Percentiles rank a stretch among this genome's conserved stretches.
Conservation (phyloP, 2,113 vertebrate species). For the Phoenicopterus ruber region DNA sequence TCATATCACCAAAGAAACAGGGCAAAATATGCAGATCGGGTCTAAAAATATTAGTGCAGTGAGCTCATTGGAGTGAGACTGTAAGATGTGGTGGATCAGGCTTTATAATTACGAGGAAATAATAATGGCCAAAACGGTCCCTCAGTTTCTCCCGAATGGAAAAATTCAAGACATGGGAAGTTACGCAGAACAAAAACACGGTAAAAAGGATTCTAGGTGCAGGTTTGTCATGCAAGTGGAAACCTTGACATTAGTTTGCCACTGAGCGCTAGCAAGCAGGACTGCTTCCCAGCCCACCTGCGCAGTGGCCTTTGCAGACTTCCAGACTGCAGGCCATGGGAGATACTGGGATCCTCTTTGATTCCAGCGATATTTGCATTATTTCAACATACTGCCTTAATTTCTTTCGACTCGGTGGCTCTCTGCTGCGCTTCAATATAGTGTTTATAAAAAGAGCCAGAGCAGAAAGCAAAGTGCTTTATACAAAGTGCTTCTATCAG, state of each 20-base stretch:
- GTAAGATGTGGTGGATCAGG: not conserved
- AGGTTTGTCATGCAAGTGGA: not conserved
- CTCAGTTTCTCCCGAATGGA: not conserved
- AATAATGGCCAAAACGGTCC: not conserved
- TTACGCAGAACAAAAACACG: not conserved
- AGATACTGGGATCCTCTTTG: not conserved
- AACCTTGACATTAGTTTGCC: not conserved
- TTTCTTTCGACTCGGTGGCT: not conserved
- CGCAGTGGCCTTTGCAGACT: not conserved
- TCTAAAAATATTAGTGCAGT: conserved; percentile 3
- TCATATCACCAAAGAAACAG: not conserved
- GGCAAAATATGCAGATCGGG: not conserved
- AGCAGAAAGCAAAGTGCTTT: not conserved
- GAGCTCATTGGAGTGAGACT: not conserved
- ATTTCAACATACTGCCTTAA: not conserved
- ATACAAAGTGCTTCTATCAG: not conserved
- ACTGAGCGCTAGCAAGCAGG: fast-evolving
- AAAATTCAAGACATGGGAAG: not conserved
- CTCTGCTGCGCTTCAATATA: not conserved
- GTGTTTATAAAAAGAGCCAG: not conserved
- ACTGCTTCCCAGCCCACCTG: not conserved
- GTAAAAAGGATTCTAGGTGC: not conserved
- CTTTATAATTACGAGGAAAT: not conserved
- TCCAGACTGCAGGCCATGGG: not conserved
- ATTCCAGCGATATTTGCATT: not conserved